Conservation (phyloP, 2,113 vertebrate genomes). For the Chloroceryle aenea region DNA sequence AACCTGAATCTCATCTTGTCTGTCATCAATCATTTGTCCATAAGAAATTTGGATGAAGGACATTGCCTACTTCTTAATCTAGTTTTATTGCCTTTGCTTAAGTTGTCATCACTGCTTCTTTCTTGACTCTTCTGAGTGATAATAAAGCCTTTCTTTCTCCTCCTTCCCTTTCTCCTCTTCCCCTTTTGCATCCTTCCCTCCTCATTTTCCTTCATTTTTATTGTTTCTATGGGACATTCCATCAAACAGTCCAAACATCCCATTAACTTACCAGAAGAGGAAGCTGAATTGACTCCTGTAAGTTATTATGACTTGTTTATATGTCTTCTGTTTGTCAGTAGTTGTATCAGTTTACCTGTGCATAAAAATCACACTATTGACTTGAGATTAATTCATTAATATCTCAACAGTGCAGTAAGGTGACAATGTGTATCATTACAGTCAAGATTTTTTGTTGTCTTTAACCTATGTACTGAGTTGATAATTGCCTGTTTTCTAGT, state of each 20-base stretch:
- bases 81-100: conserved; percentile 23
- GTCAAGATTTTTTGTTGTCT: not conserved
- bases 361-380: not conserved
- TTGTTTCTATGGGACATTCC: conserved; percentile 77
- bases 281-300: conserved; percentile 84
- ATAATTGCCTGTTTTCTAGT: not conserved
- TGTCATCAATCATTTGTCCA: not conserved
- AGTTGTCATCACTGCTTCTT: not conserved
- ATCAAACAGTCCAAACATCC: conserved; percentile 79
- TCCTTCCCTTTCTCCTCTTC: conserved; percentile 35
- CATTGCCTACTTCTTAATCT: not conserved
- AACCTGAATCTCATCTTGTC: not conserved
- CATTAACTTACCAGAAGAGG: conserved; percentile 82
- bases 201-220: conserved; percentile 63
- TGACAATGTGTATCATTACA: not conserved
- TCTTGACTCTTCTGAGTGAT: conserved; percentile 31
- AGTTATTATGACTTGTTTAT: conserved; percentile 63
- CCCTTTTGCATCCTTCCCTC: conserved; percentile 7
- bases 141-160: conserved; percentile 50
- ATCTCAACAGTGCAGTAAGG: not conserved
- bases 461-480: not conserved
- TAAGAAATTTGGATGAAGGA: not conserved
- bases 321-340: not conserved
- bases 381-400: not conserved
- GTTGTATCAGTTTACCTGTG: not conserved